A percentile compares a stretch with the other conserved stretches of the same genome.
These are phyloP conservation scores for Stomatorhinus walkeri DNA, from an alignment of 2,797 vertebrate species.

Conservation along the genomic window DNA sequence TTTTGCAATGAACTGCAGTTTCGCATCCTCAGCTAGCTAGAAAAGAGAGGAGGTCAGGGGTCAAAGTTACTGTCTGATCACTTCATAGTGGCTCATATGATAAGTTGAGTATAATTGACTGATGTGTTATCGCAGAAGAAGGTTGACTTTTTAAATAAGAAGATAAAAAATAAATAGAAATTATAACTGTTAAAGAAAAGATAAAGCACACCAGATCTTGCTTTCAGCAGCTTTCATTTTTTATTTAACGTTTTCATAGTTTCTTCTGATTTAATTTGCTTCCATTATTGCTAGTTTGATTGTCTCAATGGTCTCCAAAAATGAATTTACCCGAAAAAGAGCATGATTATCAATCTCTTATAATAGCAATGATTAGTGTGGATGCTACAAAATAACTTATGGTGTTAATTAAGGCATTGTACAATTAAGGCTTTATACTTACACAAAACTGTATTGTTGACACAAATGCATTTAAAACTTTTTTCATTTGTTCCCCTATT, in stretches of 20 bases:
- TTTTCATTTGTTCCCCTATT: not conserved
- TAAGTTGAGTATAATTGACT: slow-evolving; percentile 35
- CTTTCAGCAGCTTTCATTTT: not conserved
- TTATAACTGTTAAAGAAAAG: slow-evolving; percentile 16
- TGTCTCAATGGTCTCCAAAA: not conserved
- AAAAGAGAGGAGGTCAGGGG: slow-evolving; percentile 25
- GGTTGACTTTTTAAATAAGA: slow-evolving; percentile 17
- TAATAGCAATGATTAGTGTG: not conserved
- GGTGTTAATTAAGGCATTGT: not conserved
- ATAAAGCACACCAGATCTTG: slow-evolving; percentile 21
- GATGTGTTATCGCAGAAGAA: slow-evolving; percentile 31
- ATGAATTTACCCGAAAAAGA: not conserved
- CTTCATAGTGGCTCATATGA: slow-evolving; percentile 5
- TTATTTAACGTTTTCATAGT: not conserved
- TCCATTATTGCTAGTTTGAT: slow-evolving; percentile 17
- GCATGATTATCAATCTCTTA: not conserved
- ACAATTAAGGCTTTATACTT: not conserved
- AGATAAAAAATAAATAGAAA: slow-evolving; percentile 34
- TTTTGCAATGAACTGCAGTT: not conserved
- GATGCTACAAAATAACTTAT: not conserved
- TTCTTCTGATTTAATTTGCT: slow-evolving; percentile 8
- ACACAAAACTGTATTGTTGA: not conserved
- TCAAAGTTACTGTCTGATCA: slow-evolving; percentile 27
- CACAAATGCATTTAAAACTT: not conserved
- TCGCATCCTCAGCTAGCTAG: slow-evolving; percentile 20